Evolutionary conservation across 2,113 vertebrate genomes (phyloP).

Genomic region (Casuarius casuarius): DNA sequence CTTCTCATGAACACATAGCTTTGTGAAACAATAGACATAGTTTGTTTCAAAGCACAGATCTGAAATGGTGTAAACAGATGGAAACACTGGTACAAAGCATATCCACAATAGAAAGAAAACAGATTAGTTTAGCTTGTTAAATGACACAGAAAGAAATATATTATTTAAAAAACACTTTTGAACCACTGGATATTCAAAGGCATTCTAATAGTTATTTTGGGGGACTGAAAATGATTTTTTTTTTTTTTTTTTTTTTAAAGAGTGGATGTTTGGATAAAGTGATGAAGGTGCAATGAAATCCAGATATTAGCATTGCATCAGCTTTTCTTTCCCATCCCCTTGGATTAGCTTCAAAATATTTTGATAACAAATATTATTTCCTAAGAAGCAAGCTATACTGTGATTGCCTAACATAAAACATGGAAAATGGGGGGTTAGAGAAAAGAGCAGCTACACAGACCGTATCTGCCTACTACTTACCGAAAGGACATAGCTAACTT

Average conservation of each 20-base stretch:
- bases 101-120: conserved; percentile 2
- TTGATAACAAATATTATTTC: not conserved
- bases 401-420: not conserved
- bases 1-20: not conserved
- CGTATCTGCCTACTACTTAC: not conserved
- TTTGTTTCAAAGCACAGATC: conserved; percentile 42
- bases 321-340: not conserved
- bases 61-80: conserved; percentile 17
- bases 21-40: conserved; percentile 37
- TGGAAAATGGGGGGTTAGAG: not conserved
- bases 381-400: not conserved
- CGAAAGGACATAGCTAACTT: not conserved
- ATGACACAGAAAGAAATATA: not conserved
- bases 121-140: not conserved
- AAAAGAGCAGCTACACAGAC: not conserved
- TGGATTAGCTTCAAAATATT: not conserved
- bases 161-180: conserved; percentile 24
- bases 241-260: not conserved
- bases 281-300: not conserved
- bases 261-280: not conserved
- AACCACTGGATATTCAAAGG: conserved; percentile 6
- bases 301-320: not conserved
- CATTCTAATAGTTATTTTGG: conserved; percentile 17
- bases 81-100: not conserved
- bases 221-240: not conserved